phyloP scores from a whole-genome alignment of 1,140 invertebrate genomes.

The Megalonaias nervosa region DNA sequence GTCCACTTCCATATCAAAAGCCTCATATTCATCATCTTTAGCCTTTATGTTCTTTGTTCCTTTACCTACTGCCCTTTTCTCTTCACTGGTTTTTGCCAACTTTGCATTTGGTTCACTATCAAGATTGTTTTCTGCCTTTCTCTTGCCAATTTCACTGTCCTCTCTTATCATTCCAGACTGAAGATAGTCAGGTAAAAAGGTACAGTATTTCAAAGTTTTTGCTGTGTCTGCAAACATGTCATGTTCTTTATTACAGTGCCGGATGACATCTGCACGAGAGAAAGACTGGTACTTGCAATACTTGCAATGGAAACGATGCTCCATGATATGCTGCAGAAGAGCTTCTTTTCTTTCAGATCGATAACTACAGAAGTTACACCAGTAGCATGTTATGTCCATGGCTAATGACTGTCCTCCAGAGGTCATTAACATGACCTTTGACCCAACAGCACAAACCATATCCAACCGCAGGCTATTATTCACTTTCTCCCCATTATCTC shows the following conservation, averaged over 20 bases:
- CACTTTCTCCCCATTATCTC: constrained; percentile 39
- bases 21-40: constrained; percentile 43
- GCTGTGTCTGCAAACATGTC: constrained; percentile 49
- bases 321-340: constrained; percentile 56
- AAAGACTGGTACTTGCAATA: constrained; percentile 63
- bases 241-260: constrained; percentile 54
- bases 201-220: constrained; percentile 51
- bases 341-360: constrained; percentile 48
- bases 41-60: neutral
- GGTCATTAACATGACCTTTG: constrained; percentile 47
- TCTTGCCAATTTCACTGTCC: constrained; percentile 27
- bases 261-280: constrained; percentile 58
- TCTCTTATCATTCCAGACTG: constrained; percentile 19
- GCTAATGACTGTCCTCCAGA: constrained; percentile 40
- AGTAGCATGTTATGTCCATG: constrained; percentile 56
- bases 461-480: constrained; percentile 53
- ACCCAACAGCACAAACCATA: constrained; percentile 58
- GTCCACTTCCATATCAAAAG: constrained; percentile 55
- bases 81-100: constrained; percentile 26
- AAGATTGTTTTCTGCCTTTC: constrained; percentile 28
- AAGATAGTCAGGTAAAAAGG: constrained; percentile 54
- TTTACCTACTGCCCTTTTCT: constrained; percentile 5
- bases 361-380: constrained; percentile 66
- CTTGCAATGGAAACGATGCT: constrained; percentile 62
- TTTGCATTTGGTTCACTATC: constrained; percentile 11